Conservation (phyloP, 2,888 invertebrate genomes). For the Orthosia cruda region DNA sequence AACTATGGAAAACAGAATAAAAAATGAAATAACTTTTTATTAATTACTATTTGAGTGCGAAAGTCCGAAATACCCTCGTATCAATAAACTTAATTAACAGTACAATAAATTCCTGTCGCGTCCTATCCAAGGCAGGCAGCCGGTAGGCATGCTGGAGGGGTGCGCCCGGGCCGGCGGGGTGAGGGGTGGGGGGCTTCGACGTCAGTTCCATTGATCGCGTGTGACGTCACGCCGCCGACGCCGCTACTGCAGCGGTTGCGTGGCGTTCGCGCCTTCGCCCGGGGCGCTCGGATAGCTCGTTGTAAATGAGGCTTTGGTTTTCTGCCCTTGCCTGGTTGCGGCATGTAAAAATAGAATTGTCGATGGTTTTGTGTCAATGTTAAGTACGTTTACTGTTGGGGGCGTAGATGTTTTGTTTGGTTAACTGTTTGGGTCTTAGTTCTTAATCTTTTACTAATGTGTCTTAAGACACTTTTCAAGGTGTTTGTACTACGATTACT, state of each 20-base stretch:
- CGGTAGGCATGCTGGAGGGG: slow-evolving; percentile 60
- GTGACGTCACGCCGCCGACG: slow-evolving; percentile 81
- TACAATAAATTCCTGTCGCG: slow-evolving; percentile 69
- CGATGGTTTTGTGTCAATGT: slow-evolving; percentile 45
- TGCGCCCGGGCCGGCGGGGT: slow-evolving; percentile 65
- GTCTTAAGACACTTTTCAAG: not conserved
- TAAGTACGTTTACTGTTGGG: slow-evolving; percentile 15
- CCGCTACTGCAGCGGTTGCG: slow-evolving; percentile 78
- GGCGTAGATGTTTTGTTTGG: not conserved
- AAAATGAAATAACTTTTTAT: slow-evolving; percentile 41
- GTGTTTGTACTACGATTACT: not conserved
- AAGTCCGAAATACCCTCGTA: slow-evolving; percentile 61
- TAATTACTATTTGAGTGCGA: slow-evolving; percentile 52
- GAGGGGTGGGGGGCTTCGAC: slow-evolving; percentile 70
- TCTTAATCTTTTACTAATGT: not conserved
- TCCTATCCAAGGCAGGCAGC: slow-evolving; percentile 55
- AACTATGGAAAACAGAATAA: slow-evolving; percentile 30
- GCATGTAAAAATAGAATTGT: slow-evolving; percentile 55
- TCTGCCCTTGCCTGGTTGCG: slow-evolving; percentile 59
- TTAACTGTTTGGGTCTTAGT: not conserved
- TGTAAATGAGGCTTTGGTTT: slow-evolving; percentile 64
- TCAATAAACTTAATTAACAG: slow-evolving; percentile 71
- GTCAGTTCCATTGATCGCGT: slow-evolving; percentile 87
- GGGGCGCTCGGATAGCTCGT: slow-evolving; percentile 59
- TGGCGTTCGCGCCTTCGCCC: slow-evolving; percentile 66